Evolutionary conservation across 2,113 vertebrate species (phyloP).

Genomic region (Brachypodius melanocephalos): DNA sequence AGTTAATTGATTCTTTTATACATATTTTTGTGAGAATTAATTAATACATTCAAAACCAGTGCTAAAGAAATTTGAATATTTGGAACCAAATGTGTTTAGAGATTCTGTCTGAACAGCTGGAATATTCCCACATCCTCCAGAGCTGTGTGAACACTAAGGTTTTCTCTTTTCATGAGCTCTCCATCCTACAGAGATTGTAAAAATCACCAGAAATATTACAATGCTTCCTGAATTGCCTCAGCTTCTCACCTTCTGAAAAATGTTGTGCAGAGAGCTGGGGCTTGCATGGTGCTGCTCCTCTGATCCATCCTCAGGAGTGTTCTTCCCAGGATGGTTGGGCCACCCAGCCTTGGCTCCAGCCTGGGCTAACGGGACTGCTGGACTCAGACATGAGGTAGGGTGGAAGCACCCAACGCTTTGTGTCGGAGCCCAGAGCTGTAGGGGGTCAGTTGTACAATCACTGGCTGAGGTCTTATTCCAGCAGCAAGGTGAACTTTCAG

Average conservation of each 20-base stretch:
- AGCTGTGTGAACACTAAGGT: neutral
- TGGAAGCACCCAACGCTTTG: neutral
- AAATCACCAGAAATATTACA: neutral
- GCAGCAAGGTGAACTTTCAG: neutral
- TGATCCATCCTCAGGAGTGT: neutral
- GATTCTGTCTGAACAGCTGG: neutral
- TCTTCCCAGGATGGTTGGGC: rapidly evolving
- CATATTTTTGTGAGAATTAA: neutral
- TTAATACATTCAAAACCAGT: neutral
- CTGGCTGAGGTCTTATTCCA: neutral
- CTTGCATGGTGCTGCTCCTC: rapidly evolving
- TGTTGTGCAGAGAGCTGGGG: neutral
- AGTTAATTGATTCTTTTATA: neutral
- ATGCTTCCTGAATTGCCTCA: neutral
- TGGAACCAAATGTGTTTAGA: neutral
- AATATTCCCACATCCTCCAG: neutral
- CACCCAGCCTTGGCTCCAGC: neutral
- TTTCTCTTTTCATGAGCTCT: neutral
- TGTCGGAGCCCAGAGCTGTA: neutral
- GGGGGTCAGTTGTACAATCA: neutral
- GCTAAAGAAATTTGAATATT: neutral
- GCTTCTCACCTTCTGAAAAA: neutral
- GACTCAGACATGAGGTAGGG: rapidly evolving
- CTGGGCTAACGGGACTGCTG: neutral
- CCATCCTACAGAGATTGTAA: neutral